These are phyloP conservation scores for Probaryconus sp. DNA, from an alignment of 1,140 invertebrate species.

Conservation along the genomic window DNA sequence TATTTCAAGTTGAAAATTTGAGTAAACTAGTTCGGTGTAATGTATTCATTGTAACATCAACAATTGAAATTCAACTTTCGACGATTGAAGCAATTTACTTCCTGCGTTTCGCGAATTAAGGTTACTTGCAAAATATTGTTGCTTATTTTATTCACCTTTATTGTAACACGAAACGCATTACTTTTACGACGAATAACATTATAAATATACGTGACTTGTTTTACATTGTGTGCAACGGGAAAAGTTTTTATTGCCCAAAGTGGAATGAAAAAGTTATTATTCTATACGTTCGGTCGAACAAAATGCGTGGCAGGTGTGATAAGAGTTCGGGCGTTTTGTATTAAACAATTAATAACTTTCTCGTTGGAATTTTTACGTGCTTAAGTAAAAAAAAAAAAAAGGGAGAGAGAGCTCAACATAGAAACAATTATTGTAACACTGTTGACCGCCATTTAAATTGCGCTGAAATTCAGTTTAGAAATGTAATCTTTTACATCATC, in stretches of 20 bases:
- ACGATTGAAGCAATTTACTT: conserved; percentile 14
- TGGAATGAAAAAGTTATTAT: conserved; percentile 21
- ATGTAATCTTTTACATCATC: too few species aligned
- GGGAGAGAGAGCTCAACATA: too few species aligned
- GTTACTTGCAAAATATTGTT: conserved; percentile 16
- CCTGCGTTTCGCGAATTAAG: background rate
- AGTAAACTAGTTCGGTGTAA: background rate
- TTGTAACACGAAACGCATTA: background rate
- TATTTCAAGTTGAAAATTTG: background rate
- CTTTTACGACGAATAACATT: conserved; percentile 9
- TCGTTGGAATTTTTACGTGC: too few species aligned
- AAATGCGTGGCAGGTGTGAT: background rate
- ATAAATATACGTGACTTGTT: conserved; percentile 16
- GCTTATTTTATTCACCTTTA: background rate
- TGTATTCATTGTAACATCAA: conserved; percentile 7
- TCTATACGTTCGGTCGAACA: conserved; percentile 14
- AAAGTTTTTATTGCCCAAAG: conserved; percentile 6
- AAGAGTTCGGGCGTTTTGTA: conserved; percentile 12
- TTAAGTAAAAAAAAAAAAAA: too few species aligned
- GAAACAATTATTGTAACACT: too few species aligned
- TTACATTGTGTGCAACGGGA: background rate
- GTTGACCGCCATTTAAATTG: too few species aligned
- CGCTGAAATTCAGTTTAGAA: too few species aligned
- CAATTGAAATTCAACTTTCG: conserved; percentile 5
- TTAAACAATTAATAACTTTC: conserved; percentile 24